Evolutionary conservation across 2,113 vertebrate species (phyloP).

Genomic region (Phaethornis superciliosus): DNA sequence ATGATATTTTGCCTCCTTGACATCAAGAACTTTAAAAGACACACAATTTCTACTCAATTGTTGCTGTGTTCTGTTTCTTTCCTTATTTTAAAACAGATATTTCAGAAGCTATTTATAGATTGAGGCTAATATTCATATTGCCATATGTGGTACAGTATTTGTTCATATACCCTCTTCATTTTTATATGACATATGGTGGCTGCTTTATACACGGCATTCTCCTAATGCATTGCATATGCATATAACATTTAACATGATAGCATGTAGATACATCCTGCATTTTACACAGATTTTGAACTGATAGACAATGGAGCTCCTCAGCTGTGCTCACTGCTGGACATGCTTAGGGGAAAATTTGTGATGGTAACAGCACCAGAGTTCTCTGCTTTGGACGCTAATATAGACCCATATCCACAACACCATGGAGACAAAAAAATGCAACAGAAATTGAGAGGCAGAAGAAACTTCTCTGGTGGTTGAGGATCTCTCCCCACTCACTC

Average conservation of each 20-base stretch:
- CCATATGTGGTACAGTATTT: conserved; percentile 57
- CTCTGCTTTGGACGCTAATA: neutral
- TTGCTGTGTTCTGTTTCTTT: conserved; percentile 64
- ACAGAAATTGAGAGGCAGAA: neutral
- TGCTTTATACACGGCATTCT: conserved; percentile 8
- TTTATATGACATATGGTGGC: conserved; percentile 63
- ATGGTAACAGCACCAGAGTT: neutral
- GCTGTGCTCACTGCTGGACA: neutral
- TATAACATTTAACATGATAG: neutral
- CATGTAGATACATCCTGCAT: accelerated
- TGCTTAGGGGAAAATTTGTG: neutral
- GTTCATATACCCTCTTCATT: conserved; percentile 49
- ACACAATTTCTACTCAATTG: conserved; percentile 43
- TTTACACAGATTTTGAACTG: neutral
- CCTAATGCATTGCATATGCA: conserved; percentile 49
- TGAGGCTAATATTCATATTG: conserved; percentile 64
- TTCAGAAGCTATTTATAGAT: conserved; percentile 61
- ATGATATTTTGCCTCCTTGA: conserved; percentile 66
- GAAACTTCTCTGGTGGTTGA: neutral
- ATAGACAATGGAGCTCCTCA: neutral
- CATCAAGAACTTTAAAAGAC: conserved; percentile 68
- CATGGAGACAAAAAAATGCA: neutral
- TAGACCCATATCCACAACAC: neutral
- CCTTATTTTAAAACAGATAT: conserved; percentile 64
- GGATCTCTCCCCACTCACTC: neutral